phyloP scores from a whole-genome alignment of 1,140 invertebrate genomes.

The Drosophila leontia region DNA sequence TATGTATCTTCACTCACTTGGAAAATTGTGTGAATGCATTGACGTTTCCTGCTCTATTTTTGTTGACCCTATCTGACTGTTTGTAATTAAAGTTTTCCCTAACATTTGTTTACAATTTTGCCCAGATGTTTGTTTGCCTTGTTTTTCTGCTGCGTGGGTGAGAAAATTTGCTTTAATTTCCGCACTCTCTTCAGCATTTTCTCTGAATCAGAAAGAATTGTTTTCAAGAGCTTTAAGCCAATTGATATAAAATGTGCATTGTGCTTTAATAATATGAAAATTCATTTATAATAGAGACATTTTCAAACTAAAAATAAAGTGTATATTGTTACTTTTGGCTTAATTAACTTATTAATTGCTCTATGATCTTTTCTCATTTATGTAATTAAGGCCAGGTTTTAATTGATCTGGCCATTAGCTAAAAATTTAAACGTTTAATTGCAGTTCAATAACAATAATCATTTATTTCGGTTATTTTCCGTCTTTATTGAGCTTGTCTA shows the following conservation, averaged over 20 bases:
- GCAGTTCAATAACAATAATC: conserved; percentile 11
- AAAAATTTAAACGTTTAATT: conserved; percentile 16
- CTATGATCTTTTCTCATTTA: neutral
- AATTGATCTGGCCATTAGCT: neutral
- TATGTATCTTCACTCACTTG: conserved; percentile 17
- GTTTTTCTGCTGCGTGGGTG: neutral
- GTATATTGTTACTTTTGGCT: neutral
- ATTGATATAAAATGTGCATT: conserved; percentile 19
- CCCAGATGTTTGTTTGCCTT: conserved; percentile 17
- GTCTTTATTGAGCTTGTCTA: neutral
- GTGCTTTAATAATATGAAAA: conserved; percentile 8
- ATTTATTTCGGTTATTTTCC: conserved; percentile 18
- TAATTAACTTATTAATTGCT: conserved; percentile 1
- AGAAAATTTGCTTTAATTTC: neutral
- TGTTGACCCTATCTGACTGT: neutral
- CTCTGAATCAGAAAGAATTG: conserved; percentile 11
- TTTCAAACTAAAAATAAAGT: conserved; percentile 12
- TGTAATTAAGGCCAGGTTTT: conserved; percentile 8
- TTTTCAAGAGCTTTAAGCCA: conserved; percentile 15
- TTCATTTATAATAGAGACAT: conserved; percentile 12
- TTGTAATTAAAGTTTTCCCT: conserved; percentile 27
- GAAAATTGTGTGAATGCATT: conserved; percentile 23
- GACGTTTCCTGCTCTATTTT: conserved; percentile 15
- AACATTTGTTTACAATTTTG: conserved; percentile 27
- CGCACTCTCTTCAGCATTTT: neutral